phyloP scores from a whole-genome alignment of 2,113 vertebrate species.

The Pomatostomus ruficeps region DNA sequence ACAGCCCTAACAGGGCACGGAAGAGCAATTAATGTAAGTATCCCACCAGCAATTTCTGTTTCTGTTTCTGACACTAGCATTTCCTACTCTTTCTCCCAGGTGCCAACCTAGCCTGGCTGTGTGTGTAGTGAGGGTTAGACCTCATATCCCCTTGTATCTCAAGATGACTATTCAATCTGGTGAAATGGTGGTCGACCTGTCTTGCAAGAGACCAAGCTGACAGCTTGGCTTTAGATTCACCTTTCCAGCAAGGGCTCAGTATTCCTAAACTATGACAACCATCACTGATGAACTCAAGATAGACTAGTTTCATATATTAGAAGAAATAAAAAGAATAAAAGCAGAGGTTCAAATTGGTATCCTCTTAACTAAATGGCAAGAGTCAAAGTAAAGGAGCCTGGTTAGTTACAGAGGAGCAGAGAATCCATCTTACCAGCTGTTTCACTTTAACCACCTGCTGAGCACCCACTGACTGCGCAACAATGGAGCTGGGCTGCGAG shows the following conservation, averaged over 20 bases:
- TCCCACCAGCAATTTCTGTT: neutral
- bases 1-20: neutral
- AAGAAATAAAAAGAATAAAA: neutral
- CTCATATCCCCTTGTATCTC: fast-evolving
- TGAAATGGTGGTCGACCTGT: neutral
- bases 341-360: neutral
- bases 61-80: neutral
- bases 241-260: neutral
- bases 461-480: constrained; percentile 1
- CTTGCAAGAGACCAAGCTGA: neutral
- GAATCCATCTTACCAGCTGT: constrained; percentile 75
- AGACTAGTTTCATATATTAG: neutral
- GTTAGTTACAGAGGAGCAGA: neutral
- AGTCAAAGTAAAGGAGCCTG: neutral
- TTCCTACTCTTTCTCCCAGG: neutral
- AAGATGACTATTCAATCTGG: neutral
- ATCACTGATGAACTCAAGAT: neutral
- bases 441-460: constrained; percentile 66
- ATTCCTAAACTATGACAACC: neutral
- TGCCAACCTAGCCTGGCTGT: neutral
- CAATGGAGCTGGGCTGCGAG: constrained; percentile 2
- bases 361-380: neutral
- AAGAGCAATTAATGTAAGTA: neutral
- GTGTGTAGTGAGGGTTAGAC: neutral
- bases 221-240: neutral